Conservation (phyloP, 2,113 vertebrate genomes). For the Dryoscopus gambensis region DNA sequence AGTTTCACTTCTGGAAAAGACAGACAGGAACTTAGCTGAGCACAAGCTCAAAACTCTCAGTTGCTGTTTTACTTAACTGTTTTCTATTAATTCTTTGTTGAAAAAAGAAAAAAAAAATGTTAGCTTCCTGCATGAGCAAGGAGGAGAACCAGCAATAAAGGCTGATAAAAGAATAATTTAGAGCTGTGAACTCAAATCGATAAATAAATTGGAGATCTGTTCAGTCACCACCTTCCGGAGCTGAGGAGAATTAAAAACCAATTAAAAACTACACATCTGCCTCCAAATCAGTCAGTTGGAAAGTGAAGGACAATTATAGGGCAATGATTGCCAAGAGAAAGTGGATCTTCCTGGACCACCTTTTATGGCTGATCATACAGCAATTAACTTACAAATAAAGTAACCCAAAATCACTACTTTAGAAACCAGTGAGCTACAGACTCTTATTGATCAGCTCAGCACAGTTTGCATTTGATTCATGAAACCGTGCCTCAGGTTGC, state of each 20-base stretch:
- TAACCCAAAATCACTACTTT: not conserved
- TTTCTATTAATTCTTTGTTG: not conserved
- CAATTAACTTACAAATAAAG: slow-evolving; percentile 1
- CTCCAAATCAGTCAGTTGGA: not conserved
- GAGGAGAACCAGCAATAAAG: not conserved
- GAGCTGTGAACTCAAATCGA: not conserved
- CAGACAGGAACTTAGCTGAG: not conserved
- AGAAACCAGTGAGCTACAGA: not conserved
- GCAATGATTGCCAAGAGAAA: not conserved
- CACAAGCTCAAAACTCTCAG: not conserved
- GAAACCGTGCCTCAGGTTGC: not conserved
- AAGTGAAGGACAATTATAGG: not conserved
- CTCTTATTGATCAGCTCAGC: not conserved
- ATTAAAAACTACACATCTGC: slow-evolving; percentile 5
- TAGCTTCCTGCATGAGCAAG: not conserved
- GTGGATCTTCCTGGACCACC: not conserved
- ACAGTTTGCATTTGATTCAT: not conserved
- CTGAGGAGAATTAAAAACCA: slow-evolving; percentile 27
- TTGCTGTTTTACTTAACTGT: not conserved
- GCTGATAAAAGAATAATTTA: not conserved
- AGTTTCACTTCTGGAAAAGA: not conserved
- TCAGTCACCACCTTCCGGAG: not conserved
- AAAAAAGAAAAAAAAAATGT: not conserved
- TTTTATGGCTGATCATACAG: not conserved
- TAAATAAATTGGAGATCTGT: not conserved